Percentiles rank a stretch among this genome's conserved stretches.
Evolutionary conservation across 2,113 vertebrate genomes (phyloP).

Genomic region (Procapra przewalskii): DNA sequence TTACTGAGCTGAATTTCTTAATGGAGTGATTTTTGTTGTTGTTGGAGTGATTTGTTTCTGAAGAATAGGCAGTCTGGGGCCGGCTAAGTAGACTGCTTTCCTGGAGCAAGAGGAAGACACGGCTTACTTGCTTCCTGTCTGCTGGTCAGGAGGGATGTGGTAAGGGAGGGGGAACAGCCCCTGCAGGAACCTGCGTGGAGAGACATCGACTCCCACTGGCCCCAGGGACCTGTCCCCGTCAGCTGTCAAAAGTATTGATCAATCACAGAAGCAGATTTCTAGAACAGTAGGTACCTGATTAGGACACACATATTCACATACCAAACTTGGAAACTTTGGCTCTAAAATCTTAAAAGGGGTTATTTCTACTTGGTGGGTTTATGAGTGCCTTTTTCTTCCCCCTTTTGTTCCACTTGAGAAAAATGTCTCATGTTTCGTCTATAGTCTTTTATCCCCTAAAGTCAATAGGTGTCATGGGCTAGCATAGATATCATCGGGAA

Average conservation of each 20-base stretch:
- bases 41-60: slow-evolving; percentile 2
- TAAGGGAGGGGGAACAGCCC: neutral
- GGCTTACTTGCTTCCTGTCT: neutral
- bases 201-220: neutral
- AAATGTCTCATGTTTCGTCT: neutral
- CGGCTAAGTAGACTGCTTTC: neutral
- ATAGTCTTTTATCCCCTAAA: neutral
- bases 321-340: neutral
- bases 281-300: neutral
- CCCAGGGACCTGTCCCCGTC: neutral
- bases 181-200: neutral
- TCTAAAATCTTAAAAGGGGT: neutral
- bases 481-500: neutral
- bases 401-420: neutral
- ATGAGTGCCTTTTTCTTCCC: fast-evolving
- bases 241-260: neutral
- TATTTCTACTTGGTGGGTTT: neutral
- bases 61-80: neutral
- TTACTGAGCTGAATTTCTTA: slow-evolving; percentile 44
- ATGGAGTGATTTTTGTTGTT: neutral
- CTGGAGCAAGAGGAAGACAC: neutral
- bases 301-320: neutral
- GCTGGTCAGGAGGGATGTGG: neutral
- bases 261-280: neutral
- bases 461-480: neutral